phyloP scores from a whole-genome alignment of 2,797 vertebrate genomes.

The Sardinella longiceps region DNA sequence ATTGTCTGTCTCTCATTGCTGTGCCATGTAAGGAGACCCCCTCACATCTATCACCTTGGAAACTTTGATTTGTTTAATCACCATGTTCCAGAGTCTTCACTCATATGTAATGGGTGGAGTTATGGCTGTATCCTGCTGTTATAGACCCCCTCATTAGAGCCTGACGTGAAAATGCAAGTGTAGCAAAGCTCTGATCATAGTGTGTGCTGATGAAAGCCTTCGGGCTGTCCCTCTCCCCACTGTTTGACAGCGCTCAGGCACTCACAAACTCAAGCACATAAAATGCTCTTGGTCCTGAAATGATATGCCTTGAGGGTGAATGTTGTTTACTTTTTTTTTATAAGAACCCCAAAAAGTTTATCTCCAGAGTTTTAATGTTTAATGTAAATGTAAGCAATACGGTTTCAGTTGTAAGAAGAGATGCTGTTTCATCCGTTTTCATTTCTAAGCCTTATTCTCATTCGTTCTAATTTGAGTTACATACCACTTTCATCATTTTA shows the following conservation, averaged over 20 bases:
- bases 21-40: background rate
- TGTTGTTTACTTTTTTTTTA: background rate
- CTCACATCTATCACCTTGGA: background rate
- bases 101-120: background rate
- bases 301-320: background rate
- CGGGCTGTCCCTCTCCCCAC: background rate
- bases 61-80: background rate
- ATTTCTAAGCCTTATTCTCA: background rate
- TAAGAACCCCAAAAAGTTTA: background rate
- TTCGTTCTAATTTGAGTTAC: background rate
- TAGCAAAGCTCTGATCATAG: slow-evolving; percentile 19
- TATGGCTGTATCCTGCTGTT: slow-evolving; percentile 17
- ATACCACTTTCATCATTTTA: slow-evolving; percentile 12
- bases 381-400: background rate
- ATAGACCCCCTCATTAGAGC: background rate
- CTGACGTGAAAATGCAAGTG: slow-evolving; percentile 12
- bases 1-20: background rate
- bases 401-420: background rate
- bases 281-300: background rate
- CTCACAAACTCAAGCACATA: background rate
- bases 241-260: background rate
- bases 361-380: background rate
- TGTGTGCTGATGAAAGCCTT: slow-evolving; percentile 9
- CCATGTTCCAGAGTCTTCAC: background rate
- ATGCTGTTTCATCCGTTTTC: background rate